These are phyloP conservation scores for Drosophila equinoxialis DNA, from an alignment of 1,140 invertebrate genomes.

Conservation along the genomic window DNA sequence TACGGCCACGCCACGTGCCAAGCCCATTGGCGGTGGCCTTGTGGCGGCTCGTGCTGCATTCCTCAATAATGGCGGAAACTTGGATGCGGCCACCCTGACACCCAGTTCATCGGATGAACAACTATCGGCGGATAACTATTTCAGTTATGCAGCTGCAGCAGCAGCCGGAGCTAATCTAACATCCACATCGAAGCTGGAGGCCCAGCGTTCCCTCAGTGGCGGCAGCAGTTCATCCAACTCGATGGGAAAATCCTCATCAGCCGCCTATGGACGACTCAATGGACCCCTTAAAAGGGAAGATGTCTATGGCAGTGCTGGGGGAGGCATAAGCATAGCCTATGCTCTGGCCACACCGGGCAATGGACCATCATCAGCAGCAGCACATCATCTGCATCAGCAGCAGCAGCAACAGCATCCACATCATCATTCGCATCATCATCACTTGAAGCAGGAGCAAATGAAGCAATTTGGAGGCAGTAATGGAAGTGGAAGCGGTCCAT, in stretches of 20 bases:
- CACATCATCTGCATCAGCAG: slow-evolving; percentile 37
- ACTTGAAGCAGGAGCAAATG: slow-evolving; percentile 42
- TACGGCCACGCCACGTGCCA: slow-evolving; percentile 41
- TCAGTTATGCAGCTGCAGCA: slow-evolving; percentile 55
- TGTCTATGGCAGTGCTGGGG: slow-evolving; percentile 59
- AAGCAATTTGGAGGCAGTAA: slow-evolving; percentile 54
- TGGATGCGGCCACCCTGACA: slow-evolving; percentile 71
- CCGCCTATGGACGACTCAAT: slow-evolving; percentile 57
- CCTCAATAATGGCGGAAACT: slow-evolving; percentile 64
- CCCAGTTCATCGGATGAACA: slow-evolving; percentile 82
- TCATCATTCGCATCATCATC: slow-evolving; percentile 23
- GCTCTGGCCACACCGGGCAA: slow-evolving; percentile 15
- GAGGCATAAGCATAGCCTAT: slow-evolving; percentile 36
- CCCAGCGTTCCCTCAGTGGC: slow-evolving; percentile 83
- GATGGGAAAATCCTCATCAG: slow-evolving; percentile 55
- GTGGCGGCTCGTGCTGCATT: slow-evolving; percentile 74
- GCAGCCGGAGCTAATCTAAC: slow-evolving; percentile 40
- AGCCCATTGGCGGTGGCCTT: slow-evolving; percentile 62
- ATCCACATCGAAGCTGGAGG: slow-evolving; percentile 54
- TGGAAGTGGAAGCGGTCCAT: slow-evolving; percentile 24
- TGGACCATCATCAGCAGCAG: neutral
- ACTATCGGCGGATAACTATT: slow-evolving; percentile 77
- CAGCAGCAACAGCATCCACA: slow-evolving; percentile 8
- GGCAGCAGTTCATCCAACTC: slow-evolving; percentile 83
- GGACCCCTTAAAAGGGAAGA: slow-evolving; percentile 74